These are phyloP conservation scores for Phenacoccus solenopsis DNA, from an alignment of 1,140 invertebrate genomes.

Conservation along the genomic window DNA sequence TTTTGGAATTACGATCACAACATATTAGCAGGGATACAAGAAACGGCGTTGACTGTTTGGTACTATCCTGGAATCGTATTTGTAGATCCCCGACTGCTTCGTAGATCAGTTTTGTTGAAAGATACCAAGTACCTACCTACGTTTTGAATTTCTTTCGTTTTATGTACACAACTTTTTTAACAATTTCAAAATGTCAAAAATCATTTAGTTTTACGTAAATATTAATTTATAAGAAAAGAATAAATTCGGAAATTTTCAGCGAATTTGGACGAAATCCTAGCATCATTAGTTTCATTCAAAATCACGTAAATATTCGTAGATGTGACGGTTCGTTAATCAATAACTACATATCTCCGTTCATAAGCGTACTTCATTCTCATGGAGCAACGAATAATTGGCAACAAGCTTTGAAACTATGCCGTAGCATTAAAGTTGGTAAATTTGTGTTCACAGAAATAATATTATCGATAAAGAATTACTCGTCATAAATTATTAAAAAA, in stretches of 20 bases:
- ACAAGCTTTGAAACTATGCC: conserved; percentile 62
- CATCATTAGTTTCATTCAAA: conserved; percentile 63
- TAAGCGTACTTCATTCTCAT: conserved; percentile 55
- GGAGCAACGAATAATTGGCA: conserved; percentile 62
- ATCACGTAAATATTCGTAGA: conserved; percentile 57
- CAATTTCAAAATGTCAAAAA: background rate
- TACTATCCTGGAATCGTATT: conserved; percentile 64
- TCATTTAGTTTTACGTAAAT: background rate
- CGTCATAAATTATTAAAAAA: too few relatives aligned
- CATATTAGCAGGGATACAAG: conserved; percentile 70
- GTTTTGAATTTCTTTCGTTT: background rate
- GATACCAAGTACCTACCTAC: conserved; percentile 42
- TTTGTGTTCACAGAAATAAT: background rate
- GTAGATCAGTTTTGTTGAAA: conserved; percentile 47
- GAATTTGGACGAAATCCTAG: conserved; percentile 70
- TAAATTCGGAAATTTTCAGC: conserved; percentile 33
- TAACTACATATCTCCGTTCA: conserved; percentile 50
- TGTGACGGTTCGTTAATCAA: conserved; percentile 54
- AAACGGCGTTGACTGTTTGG: conserved; percentile 71
- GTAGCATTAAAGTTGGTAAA: conserved; percentile 47
- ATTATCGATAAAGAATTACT: too few relatives aligned
- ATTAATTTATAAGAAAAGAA: background rate
- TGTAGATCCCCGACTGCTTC: conserved; percentile 57
- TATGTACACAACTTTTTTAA: background rate
- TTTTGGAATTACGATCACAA: conserved; percentile 72